Percentiles rank a stretch among this genome's conserved stretches.
Conservation (phyloP, 2,797 vertebrate genomes). For the Notoglanidium macrostoma region DNA sequence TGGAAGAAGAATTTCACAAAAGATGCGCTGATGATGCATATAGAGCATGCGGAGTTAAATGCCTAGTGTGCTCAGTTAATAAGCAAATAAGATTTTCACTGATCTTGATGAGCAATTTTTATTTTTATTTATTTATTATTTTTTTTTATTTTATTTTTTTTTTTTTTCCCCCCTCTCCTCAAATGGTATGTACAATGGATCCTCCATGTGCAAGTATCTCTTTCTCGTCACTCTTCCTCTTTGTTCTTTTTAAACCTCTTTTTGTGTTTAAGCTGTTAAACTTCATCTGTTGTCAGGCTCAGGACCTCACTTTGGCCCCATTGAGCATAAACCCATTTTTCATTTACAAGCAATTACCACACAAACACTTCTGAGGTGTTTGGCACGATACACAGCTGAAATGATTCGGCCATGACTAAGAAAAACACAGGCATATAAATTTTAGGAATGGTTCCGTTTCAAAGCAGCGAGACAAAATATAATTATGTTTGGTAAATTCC, state of each 20-base stretch:
- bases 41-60: not conserved
- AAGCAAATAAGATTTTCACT: not conserved
- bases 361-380: constrained; percentile 31
- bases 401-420: constrained; percentile 20
- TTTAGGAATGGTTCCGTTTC: constrained; percentile 24
- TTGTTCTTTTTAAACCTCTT: not conserved
- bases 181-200: not conserved
- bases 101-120: not conserved
- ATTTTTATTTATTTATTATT: too few relatives aligned
- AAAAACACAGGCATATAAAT: constrained; percentile 22
- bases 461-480: constrained; percentile 31
- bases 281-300: not conserved
- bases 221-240: not conserved
- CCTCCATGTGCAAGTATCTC: not conserved
- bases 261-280: not conserved
- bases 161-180: not conserved
- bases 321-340: constrained; percentile 45
- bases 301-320: constrained; percentile 15
- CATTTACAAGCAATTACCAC: constrained; percentile 52
- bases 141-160: too few relatives aligned
- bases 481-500: constrained; percentile 25
- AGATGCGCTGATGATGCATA: not conserved
- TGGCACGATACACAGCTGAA: constrained; percentile 27
- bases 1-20: not conserved
- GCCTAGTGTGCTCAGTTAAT: not conserved